A percentile compares a stretch with the other conserved stretches of the same genome.
Evolutionary conservation across 2,888 invertebrate genomes (phyloP).

Genomic region (Agrochola lychnidis): DNA sequence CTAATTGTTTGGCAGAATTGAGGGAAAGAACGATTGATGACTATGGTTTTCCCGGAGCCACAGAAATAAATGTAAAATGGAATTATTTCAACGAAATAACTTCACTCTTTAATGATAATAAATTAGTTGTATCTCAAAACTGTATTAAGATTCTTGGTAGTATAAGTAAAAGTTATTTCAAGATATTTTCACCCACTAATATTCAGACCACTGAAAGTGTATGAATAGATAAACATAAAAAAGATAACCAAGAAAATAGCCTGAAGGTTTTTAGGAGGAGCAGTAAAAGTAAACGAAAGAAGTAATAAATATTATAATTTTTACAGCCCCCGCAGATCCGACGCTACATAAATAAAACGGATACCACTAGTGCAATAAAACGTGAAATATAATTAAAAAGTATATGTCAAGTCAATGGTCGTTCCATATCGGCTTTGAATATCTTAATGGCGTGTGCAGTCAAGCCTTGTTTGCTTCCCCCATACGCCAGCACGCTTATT

Average conservation of each 20-base stretch:
- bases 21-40: constrained; percentile 48
- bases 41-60: constrained; percentile 24
- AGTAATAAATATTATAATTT: constrained; percentile 72
- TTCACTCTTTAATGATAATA: constrained; percentile 6
- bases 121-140: constrained; percentile 14
- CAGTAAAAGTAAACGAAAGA: constrained; percentile 58
- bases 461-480: constrained; percentile 81
- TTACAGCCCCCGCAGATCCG: constrained; percentile 47
- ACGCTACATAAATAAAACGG: constrained; percentile 66
- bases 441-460: constrained; percentile 85
- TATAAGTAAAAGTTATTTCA: constrained; percentile 24
- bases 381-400: constrained; percentile 74
- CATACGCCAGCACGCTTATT: constrained; percentile 76
- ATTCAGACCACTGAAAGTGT: constrained; percentile 58
- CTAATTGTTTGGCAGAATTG: constrained; percentile 55
- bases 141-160: neutral
- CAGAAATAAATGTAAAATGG: constrained; percentile 40
- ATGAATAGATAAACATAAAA: constrained; percentile 67
- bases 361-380: constrained; percentile 64
- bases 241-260: constrained; percentile 60
- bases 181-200: constrained; percentile 28
- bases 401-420: constrained; percentile 76
- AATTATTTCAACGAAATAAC: constrained; percentile 16
- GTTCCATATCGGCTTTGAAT: constrained; percentile 77
- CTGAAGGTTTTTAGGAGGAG: constrained; percentile 52